phyloP scores from a whole-genome alignment of 2,113 vertebrate species.

The Opisthocomus hoazin region DNA sequence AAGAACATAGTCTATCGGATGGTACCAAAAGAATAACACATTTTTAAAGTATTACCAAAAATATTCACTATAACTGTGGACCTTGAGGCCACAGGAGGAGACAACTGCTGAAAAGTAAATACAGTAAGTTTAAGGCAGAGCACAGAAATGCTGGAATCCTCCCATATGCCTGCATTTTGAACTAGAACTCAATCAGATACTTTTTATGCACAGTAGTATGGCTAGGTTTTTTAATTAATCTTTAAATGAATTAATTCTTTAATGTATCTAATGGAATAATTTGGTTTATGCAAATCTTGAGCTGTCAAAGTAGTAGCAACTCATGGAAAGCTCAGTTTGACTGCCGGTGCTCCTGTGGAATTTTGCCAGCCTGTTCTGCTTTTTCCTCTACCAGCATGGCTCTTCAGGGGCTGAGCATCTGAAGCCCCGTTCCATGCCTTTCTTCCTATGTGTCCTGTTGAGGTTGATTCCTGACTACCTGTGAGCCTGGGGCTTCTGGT shows the following conservation, averaged over 20 bases:
- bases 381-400: accelerated
- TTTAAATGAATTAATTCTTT: not conserved
- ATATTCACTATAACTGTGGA: not conserved
- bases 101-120: not conserved
- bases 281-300: not conserved
- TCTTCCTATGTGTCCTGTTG: not conserved
- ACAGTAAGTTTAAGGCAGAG: not conserved
- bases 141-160: not conserved
- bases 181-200: not conserved
- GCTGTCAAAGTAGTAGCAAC: not conserved
- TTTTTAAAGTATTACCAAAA: slow-evolving; percentile 13
- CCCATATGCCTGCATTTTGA: not conserved
- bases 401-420: not conserved
- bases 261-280: not conserved
- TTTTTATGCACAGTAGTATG: not conserved
- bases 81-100: not conserved
- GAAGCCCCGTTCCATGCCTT: not conserved
- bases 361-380: not conserved
- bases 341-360: not conserved
- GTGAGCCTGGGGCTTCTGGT: not conserved
- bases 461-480: not conserved
- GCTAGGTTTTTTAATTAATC: not conserved
- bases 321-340: not conserved
- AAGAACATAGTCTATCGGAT: not conserved
- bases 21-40: not conserved